phyloP scores from a whole-genome alignment of 2,888 invertebrate genomes.

The Cactoblastis cactorum region DNA sequence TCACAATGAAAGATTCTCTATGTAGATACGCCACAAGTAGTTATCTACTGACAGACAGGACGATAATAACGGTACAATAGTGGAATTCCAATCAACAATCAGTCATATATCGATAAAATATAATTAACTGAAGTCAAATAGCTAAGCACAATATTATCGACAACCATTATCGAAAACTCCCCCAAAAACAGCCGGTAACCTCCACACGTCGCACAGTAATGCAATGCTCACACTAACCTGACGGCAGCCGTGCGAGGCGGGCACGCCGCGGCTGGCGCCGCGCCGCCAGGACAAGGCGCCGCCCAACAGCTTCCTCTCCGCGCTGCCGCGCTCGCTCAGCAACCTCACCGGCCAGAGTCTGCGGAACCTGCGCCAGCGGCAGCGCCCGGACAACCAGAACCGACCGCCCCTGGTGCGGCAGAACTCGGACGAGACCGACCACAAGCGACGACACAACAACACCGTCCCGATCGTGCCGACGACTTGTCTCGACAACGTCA shows the following conservation, averaged over 20 bases:
- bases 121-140: background rate
- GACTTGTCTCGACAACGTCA: constrained; percentile 61
- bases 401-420: constrained; percentile 50
- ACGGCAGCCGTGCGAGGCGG: background rate
- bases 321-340: constrained; percentile 66
- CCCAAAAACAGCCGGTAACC: background rate
- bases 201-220: constrained; percentile 12
- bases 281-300: constrained; percentile 30
- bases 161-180: too few species aligned
- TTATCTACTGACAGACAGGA: too few species aligned
- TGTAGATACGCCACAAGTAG: too few species aligned
- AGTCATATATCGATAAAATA: too few species aligned
- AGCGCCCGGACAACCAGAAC: constrained; percentile 44
- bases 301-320: constrained; percentile 60
- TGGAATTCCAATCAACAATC: too few species aligned
- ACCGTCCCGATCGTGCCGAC: constrained; percentile 64
- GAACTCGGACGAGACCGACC: constrained; percentile 50
- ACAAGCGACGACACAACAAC: constrained; percentile 48
- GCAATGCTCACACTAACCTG: constrained; percentile 19
- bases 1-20: too few species aligned
- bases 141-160: too few species aligned
- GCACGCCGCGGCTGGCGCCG: constrained; percentile 26
- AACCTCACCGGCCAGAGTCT: constrained; percentile 71
- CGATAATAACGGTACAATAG: too few species aligned
- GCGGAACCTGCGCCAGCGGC: constrained; percentile 51